phyloP scores from a whole-genome alignment of 2,797 vertebrate genomes.

The Coilia nasus region DNA sequence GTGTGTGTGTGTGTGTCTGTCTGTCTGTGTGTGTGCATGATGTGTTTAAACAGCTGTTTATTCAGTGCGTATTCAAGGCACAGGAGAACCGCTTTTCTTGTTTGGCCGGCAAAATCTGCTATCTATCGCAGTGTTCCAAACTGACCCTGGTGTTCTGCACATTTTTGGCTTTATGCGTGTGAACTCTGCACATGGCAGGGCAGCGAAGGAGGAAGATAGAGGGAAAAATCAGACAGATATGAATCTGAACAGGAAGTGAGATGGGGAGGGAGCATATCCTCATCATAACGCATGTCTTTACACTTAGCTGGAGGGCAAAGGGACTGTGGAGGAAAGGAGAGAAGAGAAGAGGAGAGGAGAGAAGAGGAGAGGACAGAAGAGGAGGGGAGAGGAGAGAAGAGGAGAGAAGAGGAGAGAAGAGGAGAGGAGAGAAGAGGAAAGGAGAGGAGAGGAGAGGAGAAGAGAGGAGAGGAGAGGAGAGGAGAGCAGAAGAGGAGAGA shows the following conservation, averaged over 20 bases:
- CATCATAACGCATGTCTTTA: background rate
- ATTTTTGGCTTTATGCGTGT: background rate
- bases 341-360: background rate
- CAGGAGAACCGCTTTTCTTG: background rate
- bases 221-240: background rate
- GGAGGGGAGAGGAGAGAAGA: background rate
- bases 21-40: background rate
- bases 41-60: slow-evolving; percentile 17
- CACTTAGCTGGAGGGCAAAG: background rate
- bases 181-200: background rate
- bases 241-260: background rate
- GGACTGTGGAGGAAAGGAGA: background rate
- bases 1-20: background rate
- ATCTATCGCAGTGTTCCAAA: background rate
- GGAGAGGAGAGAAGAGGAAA: background rate
- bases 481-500: no score
- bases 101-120: background rate
- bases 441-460: background rate
- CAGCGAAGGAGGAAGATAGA: background rate
- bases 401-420: background rate
- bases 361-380: slow-evolving; percentile 13
- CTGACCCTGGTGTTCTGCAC: background rate
- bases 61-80: background rate
- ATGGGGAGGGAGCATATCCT: background rate
- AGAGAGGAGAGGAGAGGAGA: background rate